phyloP scores from a whole-genome alignment of 2,113 vertebrate genomes.

The Dicrurus megarhynchus region DNA sequence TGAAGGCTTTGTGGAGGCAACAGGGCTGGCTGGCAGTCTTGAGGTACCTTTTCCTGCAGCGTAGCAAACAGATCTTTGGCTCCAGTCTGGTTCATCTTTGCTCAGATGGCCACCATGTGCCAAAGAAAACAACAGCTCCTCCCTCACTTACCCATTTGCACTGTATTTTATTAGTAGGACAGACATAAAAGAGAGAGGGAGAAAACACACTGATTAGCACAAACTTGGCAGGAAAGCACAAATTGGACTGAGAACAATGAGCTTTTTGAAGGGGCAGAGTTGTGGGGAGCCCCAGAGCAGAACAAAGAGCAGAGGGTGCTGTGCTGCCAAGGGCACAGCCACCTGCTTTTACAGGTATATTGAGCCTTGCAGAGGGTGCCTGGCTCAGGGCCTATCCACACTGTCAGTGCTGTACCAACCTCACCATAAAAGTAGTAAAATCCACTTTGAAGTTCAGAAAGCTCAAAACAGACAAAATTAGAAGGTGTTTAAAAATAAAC shows the following conservation, averaged over 20 bases:
- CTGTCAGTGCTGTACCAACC: neutral
- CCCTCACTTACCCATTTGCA: neutral
- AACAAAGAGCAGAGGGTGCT: neutral
- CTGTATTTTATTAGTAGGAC: neutral
- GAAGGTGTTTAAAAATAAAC: neutral
- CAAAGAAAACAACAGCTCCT: slow-evolving; percentile 27
- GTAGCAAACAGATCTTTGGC: neutral
- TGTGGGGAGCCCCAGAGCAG: neutral
- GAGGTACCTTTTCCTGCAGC: neutral
- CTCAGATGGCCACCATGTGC: neutral
- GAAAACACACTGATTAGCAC: neutral
- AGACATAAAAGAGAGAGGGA: neutral
- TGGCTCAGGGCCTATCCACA: neutral
- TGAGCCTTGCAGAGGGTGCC: neutral
- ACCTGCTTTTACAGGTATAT: neutral
- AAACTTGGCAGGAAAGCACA: neutral
- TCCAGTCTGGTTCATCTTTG: neutral
- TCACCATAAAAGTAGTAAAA: neutral
- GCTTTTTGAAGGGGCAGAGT: neutral
- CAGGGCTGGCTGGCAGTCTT: neutral
- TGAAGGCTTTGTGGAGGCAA: neutral
- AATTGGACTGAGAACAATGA: neutral
- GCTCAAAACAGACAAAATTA: neutral
- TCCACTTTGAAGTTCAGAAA: neutral
- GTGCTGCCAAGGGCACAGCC: neutral